phyloP scores from a whole-genome alignment of 2,797 vertebrate species.

The Petrocephalus sullivani region DNA sequence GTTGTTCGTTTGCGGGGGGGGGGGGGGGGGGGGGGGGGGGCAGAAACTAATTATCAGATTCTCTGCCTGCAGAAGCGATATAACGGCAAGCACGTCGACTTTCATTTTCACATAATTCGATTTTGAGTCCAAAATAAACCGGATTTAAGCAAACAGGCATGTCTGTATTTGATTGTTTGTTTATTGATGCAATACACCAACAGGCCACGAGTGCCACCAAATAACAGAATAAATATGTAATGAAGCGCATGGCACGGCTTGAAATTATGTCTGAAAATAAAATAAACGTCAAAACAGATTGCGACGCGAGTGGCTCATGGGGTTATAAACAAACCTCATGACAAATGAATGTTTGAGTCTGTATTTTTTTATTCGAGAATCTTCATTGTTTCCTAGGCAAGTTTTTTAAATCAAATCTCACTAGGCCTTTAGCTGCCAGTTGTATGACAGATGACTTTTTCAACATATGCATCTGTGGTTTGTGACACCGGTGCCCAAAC shows the following conservation, averaged over 20 bases:
- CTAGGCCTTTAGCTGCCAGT: neutral
- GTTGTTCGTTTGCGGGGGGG: too few relatives aligned
- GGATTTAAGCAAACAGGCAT: neutral
- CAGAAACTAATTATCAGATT: constrained; percentile 9
- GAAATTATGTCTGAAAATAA: neutral
- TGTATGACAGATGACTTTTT: neutral
- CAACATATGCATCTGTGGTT: neutral
- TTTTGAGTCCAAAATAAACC: neutral
- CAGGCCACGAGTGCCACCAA: neutral
- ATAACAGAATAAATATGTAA: neutral
- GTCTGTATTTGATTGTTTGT: constrained; percentile 1
- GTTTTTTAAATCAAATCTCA: neutral
- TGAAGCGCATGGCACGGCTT: neutral
- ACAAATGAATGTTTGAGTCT: neutral
- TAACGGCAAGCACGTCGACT: neutral
- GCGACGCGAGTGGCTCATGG: neutral
- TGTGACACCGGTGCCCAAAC: neutral
- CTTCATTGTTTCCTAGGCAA: neutral
- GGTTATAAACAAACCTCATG: constrained; percentile 2
- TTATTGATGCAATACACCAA: neutral
- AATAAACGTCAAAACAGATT: neutral
- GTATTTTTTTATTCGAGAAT: neutral
- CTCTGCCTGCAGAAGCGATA: constrained; percentile 1
- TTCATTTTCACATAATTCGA: constrained; percentile 8
- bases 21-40: neutral